Evolutionary conservation across 35 echinoderm and acorn worm genomes (phyloP).

Genomic region (Apostichopus parvimensis): DNA sequence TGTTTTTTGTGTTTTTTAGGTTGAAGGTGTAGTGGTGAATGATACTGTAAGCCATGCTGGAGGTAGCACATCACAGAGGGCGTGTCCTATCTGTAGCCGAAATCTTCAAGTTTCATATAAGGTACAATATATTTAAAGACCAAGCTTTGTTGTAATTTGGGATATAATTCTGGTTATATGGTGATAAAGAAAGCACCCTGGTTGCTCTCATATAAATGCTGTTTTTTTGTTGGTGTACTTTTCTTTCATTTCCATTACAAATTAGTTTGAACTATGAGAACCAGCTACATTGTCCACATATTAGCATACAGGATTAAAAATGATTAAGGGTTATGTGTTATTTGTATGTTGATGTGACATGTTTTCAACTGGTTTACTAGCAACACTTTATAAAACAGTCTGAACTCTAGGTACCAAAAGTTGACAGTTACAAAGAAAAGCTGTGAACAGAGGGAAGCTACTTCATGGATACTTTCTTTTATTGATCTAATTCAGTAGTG

Average conservation of each 20-base stretch:
- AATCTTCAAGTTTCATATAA: slow-evolving; percentile 70
- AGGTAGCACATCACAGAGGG: slow-evolving; percentile 50
- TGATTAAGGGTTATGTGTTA: too few relatives aligned
- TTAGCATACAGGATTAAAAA: too few relatives aligned
- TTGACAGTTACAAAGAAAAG: too few relatives aligned
- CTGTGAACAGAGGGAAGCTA: too few relatives aligned
- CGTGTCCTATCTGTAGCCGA: slow-evolving; percentile 81
- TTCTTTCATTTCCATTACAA: background rate
- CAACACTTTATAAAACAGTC: too few relatives aligned
- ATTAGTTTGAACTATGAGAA: too few relatives aligned
- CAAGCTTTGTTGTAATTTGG: background rate
- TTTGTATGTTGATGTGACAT: too few relatives aligned
- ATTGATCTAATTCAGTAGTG: background rate
- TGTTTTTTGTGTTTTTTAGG: slow-evolving; percentile 11
- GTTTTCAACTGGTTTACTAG: too few relatives aligned
- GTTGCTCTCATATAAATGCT: background rate
- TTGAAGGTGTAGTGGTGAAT: slow-evolving; percentile 57
- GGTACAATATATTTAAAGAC: slow-evolving; percentile 42
- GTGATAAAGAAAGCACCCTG: background rate
- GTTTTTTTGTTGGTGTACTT: background rate
- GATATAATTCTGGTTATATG: too few relatives aligned
- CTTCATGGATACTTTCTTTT: too few relatives aligned
- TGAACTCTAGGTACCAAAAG: too few relatives aligned
- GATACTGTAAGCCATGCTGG: slow-evolving; percentile 11
- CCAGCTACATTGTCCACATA: too few relatives aligned